Evolutionary conservation across 2,113 vertebrate genomes (phyloP), one percentile per base, ranked within the genome.

Genomic region (Astur gentilis): DNA sequence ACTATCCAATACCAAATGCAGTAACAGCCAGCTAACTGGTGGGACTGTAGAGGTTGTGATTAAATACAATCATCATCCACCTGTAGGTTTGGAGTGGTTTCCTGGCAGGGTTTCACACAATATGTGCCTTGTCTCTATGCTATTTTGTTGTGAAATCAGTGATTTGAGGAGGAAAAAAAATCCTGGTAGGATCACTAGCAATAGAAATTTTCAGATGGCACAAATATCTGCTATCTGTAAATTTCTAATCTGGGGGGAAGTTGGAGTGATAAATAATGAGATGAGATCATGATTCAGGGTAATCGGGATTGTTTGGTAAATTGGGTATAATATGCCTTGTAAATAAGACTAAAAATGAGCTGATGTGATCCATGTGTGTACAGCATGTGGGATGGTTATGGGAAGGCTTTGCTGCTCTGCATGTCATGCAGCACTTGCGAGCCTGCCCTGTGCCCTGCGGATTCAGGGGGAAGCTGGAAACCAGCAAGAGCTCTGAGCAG

Each of bases 381-480:
- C 49, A 55, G 52, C 8, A 2, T 4, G 14, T 31, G 42, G 58
- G 36, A 42, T 29, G 52, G 61, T 29, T 18, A 14, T 1, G 11
- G 52, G 73, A 52, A 52, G 15, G n/a, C 4, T 31, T 52, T 54
- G 19, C 27, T 44, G 44, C 40, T 34, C 44, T 45, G 32, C 0
- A 0, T 13, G 13, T 36, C 38, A 32, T n/a, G 1, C 26, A 22
- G 25, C 0, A 2, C 11, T 8, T 40, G 36, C 0, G 2, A 73
- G 36, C 34, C 52, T 62, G 22, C 26, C 23, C 44, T 3, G 7
- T 11, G 31, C 18, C 27, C 44, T 71, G 22, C 11, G 71, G 29
- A 7, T 57, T 6, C 2, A 2, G 6, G 21, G 9, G 21, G 16
- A 86, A 31, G 54, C 49, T 54, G 70, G 27, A 72, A 85, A 55